Base-by-base conservation (phyloP, 2,797 vertebrate species). In the Aldrovandia affinis region DNA sequence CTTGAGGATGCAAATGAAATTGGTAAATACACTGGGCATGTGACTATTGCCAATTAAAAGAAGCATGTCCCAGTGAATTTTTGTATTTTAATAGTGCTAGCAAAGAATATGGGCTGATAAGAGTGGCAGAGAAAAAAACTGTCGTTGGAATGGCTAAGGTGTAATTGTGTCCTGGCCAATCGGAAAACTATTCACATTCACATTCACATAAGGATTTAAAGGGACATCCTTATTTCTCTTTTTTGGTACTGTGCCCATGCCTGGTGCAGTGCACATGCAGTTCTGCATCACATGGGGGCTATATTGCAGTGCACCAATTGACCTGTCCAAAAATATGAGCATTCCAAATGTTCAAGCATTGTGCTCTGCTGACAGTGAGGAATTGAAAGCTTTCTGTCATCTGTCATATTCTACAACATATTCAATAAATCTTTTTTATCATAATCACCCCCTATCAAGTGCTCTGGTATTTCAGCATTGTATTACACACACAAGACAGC, bases 391-490 rank as follows among this genome's bases (percentile, higher is more conserved):
- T 18, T 36, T 65, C 28, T 65, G 63, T 65, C 63, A 65, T 65
- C 33, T 65, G 63, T 73, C 68, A 39, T 73, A 73, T 73, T 73
- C 6, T 73, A 14, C 39, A 12, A 73, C 68, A 73, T 73, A 39
- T 36, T 36, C 65, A 70, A 70, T 70, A 36, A 14, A 33, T 70
- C 65, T 33, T 70, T 70, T 36, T 50, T 70, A 33, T 28, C 65
- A 33, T 33, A 28, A 70, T 36, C 33, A 36, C 47, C 47, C 6
- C 47, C 6, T 70, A 36, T 33, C 28, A 70, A 2, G 28, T 36
- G 14, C 12, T 18, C 65, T 36, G 47, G 47, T 6, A 50, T 50
- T 50, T 6, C 47, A 50, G 47, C 47, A 50, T 50, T 5, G 6
- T 50, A 50, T 12, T 50, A 50, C 12, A 12, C 47, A 50, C 47